Evolutionary conservation across 2,113 vertebrate genomes (phyloP).

Genomic region (Uropsilus gracilis): DNA sequence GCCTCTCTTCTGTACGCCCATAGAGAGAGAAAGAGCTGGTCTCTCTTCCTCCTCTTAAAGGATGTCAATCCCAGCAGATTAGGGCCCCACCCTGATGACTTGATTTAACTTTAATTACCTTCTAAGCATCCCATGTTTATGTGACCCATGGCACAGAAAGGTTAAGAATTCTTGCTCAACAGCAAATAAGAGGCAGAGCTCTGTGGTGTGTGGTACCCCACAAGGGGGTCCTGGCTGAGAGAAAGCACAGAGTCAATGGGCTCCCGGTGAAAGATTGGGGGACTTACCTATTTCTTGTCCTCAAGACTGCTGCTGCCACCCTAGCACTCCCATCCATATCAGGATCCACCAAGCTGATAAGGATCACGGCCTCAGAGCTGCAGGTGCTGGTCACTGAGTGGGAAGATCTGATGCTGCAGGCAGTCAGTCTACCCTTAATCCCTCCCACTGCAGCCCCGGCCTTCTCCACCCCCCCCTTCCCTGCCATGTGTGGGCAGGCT

Average conservation of each 20-base stretch:
- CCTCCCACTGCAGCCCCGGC: neutral
- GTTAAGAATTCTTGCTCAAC: neutral
- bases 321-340: rapidly evolving
- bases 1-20: neutral
- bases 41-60: neutral
- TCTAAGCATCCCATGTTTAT: neutral
- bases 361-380: neutral
- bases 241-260: neutral
- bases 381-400: rapidly evolving
- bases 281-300: neutral
- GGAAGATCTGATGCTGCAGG: neutral
- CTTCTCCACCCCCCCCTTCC: neutral
- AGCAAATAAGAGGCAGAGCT: neutral
- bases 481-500: conserved; percentile 12
- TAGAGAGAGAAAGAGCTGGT: neutral
- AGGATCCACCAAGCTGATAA: rapidly evolving
- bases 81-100: neutral
- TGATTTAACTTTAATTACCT: neutral
- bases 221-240: neutral
- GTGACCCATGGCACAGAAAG: no score
- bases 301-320: neutral
- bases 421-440: rapidly evolving
- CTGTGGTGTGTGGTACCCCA: neutral
- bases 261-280: neutral
- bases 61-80: neutral